Base-by-base conservation (phyloP, 2,113 vertebrate species). In the Misgurnus mizolepis region DNA sequence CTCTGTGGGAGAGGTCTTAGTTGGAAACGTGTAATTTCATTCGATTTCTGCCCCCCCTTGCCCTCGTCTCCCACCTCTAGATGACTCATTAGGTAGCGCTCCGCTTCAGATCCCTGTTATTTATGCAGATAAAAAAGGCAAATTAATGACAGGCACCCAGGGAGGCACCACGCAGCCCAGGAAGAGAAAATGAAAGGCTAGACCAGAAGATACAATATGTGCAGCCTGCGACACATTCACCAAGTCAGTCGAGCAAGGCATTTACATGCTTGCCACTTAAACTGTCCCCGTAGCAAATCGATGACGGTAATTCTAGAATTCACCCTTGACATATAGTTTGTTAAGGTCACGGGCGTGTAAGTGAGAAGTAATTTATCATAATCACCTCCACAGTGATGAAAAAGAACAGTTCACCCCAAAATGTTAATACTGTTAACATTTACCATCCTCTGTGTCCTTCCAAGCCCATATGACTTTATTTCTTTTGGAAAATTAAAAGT, bases 111-210 rank as follows among this genome's bases (percentile, higher is more conserved):
- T 76, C 53, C 75, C 60, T 81, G 83, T 85, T 86, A 86, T 84
- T 87, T 85, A 88, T 77, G 76, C 69, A 83, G 83, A 88, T 83
- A 84, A 86, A 79, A 76, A 79, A 70, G 79, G 72, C 62, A 80
- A 76, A 84, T 84, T 78, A 86, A 83, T 80, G 79, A 80, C 55
- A 40, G 56, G 49, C 64, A 56, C 76, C 80, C 76, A 53, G 43
- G 79, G 83, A 80, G 67, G 41, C 72, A 72, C 72, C 43, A 7
- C 72, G 60, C 68, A 77, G 74, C 14, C 43, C 18, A 14, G 39
- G 67, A 76, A 50, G 66, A 76, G 73, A 85, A 80, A 82, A 73
- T 80, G 72, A 73, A 75, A 69, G 74, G 61, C 79, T 74, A 55
- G 79, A 78, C n/a, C 50, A 5, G 49, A 39, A 67, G 78, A 55